phyloP scores from a whole-genome alignment of 2,797 vertebrate genomes.

The Chaenodraco wilsoni region DNA sequence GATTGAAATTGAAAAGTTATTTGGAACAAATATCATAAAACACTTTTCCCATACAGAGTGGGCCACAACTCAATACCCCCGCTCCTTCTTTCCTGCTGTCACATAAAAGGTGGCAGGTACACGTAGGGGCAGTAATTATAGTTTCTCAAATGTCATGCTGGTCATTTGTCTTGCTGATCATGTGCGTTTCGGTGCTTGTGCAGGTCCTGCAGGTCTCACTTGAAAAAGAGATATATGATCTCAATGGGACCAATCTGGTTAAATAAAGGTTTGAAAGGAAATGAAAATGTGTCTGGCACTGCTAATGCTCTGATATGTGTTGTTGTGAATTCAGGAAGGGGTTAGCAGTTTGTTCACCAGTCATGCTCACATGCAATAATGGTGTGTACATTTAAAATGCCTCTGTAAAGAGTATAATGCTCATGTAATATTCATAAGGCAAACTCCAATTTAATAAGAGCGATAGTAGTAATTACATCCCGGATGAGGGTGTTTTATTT shows the following conservation, averaged over 20 bases:
- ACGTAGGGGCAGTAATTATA: constrained; percentile 69
- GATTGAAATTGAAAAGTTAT: constrained; percentile 84
- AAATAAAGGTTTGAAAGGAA: no score
- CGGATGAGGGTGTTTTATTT: constrained; percentile 68
- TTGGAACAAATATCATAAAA: constrained; percentile 80
- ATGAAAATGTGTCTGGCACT: not conserved
- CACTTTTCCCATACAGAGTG: constrained; percentile 60
- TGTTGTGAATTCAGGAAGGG: constrained; percentile 24
- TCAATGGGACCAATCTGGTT: no score
- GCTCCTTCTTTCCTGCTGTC: constrained; percentile 43
- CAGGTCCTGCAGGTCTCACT: no score
- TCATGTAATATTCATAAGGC: constrained; percentile 69
- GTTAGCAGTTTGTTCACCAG: constrained; percentile 2
- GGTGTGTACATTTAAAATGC: constrained; percentile 16
- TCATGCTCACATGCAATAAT: not conserved
- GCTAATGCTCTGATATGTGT: constrained; percentile 31
- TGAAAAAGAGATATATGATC: no score
- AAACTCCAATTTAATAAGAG: constrained; percentile 72
- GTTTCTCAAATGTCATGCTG: constrained; percentile 70
- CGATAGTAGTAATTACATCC: constrained; percentile 71
- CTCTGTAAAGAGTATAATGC: constrained; percentile 40
- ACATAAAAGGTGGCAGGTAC: constrained; percentile 71
- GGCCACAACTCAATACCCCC: constrained; percentile 63
- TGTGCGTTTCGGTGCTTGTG: constrained; percentile 32
- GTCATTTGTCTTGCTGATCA: constrained; percentile 68